Conservation (phyloP, 2,888 invertebrate genomes). For the Torymus aiolomorphi region DNA sequence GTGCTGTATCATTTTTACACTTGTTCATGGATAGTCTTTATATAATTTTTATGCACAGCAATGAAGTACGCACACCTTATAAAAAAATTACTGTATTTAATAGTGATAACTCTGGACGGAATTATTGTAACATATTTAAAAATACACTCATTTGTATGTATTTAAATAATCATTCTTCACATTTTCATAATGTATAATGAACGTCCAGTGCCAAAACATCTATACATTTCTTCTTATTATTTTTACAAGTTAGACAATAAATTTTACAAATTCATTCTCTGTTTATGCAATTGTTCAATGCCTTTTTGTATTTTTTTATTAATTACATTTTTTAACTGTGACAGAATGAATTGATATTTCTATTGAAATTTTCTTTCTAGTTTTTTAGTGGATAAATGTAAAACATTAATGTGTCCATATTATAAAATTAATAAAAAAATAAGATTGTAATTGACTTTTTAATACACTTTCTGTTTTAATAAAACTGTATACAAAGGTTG, state of each 20-base stretch:
- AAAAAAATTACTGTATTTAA: conserved; percentile 11
- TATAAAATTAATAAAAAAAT: conserved; percentile 32
- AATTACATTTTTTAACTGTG: conserved; percentile 44
- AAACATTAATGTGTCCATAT: conserved; percentile 29
- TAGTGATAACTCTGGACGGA: conserved; percentile 9
- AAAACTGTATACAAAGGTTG: conserved; percentile 15
- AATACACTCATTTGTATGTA: background rate
- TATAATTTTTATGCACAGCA: conserved; percentile 13
- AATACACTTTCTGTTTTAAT: conserved; percentile 33
- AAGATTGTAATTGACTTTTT: conserved; percentile 21
- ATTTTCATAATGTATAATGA: conserved; percentile 2
- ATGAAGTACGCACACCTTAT: background rate
- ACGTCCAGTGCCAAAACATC: conserved; percentile 72
- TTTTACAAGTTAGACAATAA: conserved; percentile 50
- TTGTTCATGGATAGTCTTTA: background rate
- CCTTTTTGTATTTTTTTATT: conserved; percentile 2
- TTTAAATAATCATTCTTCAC: conserved; percentile 4
- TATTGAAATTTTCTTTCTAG: conserved; percentile 58
- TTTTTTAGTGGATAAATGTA: conserved; percentile 57
- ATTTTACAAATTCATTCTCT: conserved; percentile 35
- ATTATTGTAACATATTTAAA: conserved; percentile 19
- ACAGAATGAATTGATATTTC: conserved; percentile 29
- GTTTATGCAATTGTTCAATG: conserved; percentile 2
- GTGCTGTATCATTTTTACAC: background rate
- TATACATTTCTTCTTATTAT: conserved; percentile 47